phyloP scores from a whole-genome alignment of 1,140 invertebrate genomes.

The Lepidostoma basale region DNA sequence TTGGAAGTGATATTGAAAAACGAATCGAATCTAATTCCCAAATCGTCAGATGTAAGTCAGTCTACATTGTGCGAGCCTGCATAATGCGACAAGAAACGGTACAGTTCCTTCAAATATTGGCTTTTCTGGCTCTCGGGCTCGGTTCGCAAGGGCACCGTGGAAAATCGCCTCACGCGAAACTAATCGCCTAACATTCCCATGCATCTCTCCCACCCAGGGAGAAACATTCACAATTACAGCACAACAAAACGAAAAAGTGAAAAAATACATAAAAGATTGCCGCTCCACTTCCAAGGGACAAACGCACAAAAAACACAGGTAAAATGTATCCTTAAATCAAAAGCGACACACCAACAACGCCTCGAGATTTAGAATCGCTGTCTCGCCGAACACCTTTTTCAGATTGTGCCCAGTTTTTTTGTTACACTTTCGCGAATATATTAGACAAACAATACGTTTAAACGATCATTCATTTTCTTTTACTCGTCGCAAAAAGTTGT shows the following conservation, averaged over 20 bases:
- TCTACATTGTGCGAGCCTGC: too few relatives aligned
- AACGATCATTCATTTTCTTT: too few relatives aligned
- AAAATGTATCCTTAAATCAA: neutral
- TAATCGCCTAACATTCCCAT: conserved; percentile 20
- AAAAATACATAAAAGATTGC: conserved; percentile 16
- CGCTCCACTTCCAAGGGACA: conserved; percentile 6
- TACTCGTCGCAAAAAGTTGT: too few relatives aligned
- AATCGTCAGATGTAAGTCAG: too few relatives aligned
- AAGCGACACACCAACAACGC: neutral
- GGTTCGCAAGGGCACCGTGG: conserved; percentile 9
- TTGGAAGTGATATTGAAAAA: too few relatives aligned
- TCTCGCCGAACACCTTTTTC: neutral
- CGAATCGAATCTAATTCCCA: too few relatives aligned
- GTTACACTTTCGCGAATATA: too few relatives aligned
- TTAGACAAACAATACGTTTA: too few relatives aligned
- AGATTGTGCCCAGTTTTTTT: too few relatives aligned
- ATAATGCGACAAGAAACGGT: neutral
- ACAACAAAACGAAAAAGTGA: neutral
- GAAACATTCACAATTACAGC: neutral
- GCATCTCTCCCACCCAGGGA: conserved; percentile 2
- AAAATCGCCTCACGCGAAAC: conserved; percentile 17
- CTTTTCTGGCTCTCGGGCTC: neutral
- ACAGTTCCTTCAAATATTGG: conserved; percentile 5
- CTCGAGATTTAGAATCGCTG: neutral
- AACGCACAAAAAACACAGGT: neutral